Conservation (phyloP, 1,140 invertebrate genomes). For the Macrobrachium nipponense region DNA sequence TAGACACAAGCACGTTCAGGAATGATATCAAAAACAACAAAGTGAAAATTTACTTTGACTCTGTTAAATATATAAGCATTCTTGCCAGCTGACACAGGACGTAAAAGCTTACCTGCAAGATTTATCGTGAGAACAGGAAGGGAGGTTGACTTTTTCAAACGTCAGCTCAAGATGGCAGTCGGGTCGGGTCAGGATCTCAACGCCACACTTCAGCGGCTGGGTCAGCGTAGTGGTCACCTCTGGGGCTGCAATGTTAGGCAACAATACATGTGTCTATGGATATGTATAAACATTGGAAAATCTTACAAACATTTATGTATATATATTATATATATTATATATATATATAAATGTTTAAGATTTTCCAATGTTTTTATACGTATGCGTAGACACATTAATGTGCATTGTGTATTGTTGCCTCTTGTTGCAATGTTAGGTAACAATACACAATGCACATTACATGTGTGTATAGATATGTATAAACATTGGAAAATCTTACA, state of each 20-base stretch:
- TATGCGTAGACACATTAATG: too few species aligned
- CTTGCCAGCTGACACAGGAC: too few species aligned
- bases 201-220: slow-evolving; percentile 73
- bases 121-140: slow-evolving; percentile 44
- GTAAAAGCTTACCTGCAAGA: slow-evolving; percentile 35
- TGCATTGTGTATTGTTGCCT: too few species aligned
- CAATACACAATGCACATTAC: too few species aligned
- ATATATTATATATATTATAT: not conserved
- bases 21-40: too few species aligned
- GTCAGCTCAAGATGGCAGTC: slow-evolving; percentile 76
- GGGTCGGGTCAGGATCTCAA: slow-evolving; percentile 79
- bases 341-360: too few species aligned
- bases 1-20: too few species aligned
- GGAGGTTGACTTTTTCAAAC: not conserved
- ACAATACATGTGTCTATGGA: not conserved
- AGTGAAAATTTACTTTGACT: too few species aligned
- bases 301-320: not conserved
- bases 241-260: not conserved
- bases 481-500: not conserved
- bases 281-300: not conserved
- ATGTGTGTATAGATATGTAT: not conserved
- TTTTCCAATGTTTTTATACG: too few species aligned
- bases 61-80: too few species aligned
- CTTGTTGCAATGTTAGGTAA: not conserved
- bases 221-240: slow-evolving; percentile 1